A percentile compares a stretch with the other conserved stretches of the same genome.
Conservation (phyloP, 2,888 invertebrate species). For the Aphelenchoides bicaudatus region DNA sequence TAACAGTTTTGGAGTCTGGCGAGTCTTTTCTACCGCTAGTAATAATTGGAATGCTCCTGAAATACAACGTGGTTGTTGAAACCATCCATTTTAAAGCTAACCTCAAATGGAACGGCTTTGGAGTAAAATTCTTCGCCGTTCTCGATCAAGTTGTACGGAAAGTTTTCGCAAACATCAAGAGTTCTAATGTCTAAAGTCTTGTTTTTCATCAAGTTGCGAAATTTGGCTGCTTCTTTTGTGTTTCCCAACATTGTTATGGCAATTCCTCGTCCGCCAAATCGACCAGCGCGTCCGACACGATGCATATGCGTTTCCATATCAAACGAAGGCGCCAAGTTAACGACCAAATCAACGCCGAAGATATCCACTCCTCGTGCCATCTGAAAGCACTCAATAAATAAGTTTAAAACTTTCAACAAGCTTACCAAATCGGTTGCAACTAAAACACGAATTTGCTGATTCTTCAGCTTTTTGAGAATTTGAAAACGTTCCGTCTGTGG, state of each 20-base stretch:
- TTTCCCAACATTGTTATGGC: slow-evolving; percentile 19
- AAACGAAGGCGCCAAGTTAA: slow-evolving; percentile 82
- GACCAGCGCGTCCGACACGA: slow-evolving; percentile 87
- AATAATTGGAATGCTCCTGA: not conserved
- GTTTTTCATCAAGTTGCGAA: not conserved
- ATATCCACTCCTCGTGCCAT: slow-evolving; percentile 89
- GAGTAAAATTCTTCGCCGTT: slow-evolving; percentile 20
- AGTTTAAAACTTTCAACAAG: not conserved
- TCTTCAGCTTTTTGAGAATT: slow-evolving; percentile 74
- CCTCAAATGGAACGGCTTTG: not conserved
- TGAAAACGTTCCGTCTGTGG: slow-evolving; percentile 75
- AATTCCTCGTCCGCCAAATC: slow-evolving; percentile 70
- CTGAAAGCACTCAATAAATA: slow-evolving; percentile 49
- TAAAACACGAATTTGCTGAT: slow-evolving; percentile 77
- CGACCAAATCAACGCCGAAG: slow-evolving; percentile 82
- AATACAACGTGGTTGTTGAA: not conserved
- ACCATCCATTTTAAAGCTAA: not conserved
- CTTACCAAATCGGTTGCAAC: slow-evolving; percentile 74
- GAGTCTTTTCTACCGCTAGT: not conserved
- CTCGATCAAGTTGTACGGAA: slow-evolving; percentile 26
- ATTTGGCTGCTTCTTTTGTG: slow-evolving; percentile 3
- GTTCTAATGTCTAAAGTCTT: slow-evolving; percentile 21
- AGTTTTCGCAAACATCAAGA: slow-evolving; percentile 6
- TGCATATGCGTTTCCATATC: slow-evolving; percentile 83
- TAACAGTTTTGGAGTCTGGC: not conserved